Conservation (phyloP, 2,797 vertebrate species). For the Catharus ustulatus region DNA sequence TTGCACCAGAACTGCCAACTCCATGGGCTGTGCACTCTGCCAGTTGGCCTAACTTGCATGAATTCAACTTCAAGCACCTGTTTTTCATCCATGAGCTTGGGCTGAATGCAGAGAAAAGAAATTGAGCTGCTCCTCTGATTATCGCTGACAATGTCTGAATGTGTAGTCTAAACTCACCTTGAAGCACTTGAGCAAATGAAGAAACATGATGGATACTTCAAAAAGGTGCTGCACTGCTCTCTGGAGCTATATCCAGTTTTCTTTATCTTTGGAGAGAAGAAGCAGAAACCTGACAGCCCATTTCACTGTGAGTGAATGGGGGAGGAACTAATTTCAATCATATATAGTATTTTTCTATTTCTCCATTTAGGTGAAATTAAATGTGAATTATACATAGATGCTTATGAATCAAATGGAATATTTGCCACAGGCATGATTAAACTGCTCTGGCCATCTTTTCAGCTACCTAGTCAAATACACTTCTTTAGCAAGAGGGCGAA, state of each 20-base stretch:
- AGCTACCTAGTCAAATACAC: neutral
- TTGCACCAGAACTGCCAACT: neutral
- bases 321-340: neutral
- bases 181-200: constrained; percentile 1
- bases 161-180: neutral
- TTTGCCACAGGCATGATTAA: neutral
- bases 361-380: neutral
- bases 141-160: neutral
- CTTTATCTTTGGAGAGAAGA: neutral
- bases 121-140: neutral
- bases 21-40: neutral
- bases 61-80: neutral
- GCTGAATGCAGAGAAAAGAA: neutral
- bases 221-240: neutral
- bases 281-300: neutral
- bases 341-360: neutral
- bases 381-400: neutral
- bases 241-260: neutral
- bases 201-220: neutral
- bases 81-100: neutral
- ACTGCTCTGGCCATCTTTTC: neutral
- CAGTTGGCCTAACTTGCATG: neutral
- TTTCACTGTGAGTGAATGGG: neutral
- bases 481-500: neutral
- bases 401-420: neutral